Evolutionary conservation across 2,888 invertebrate genomes (phyloP).

Genomic region (Syritta pipiens): DNA sequence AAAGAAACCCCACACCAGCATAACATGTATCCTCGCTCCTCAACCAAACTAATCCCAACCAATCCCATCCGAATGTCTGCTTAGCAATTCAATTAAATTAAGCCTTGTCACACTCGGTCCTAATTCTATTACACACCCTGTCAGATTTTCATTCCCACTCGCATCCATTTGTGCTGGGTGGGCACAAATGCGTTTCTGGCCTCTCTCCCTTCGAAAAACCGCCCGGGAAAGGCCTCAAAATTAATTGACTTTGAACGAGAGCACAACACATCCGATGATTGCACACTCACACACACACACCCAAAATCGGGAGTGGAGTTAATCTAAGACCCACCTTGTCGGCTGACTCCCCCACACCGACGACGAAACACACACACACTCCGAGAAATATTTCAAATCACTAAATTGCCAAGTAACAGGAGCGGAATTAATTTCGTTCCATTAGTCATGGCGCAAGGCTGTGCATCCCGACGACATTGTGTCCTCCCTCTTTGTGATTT

Average conservation of each 20-base stretch:
- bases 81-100: constrained; percentile 51
- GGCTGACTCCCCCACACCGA: neutral
- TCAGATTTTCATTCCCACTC: constrained; percentile 27
- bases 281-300: constrained; percentile 1
- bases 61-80: too few species aligned
- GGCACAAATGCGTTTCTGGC: too few species aligned
- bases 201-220: neutral
- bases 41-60: too few species aligned
- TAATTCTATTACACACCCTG: constrained; percentile 43
- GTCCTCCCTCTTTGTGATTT: neutral
- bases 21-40: too few species aligned
- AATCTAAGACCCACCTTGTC: constrained; percentile 28
- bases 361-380: constrained; percentile 1
- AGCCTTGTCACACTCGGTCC: constrained; percentile 52
- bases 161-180: constrained; percentile 7
- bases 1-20: too few species aligned
- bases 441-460: constrained; percentile 36
- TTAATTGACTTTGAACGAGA: constrained; percentile 61
- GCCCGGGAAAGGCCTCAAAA: constrained; percentile 32
- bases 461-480: constrained; percentile 14
- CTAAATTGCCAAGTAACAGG: constrained; percentile 44
- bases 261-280: constrained; percentile 20
- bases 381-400: constrained; percentile 35
- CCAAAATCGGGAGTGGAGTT: constrained; percentile 52
- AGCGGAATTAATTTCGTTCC: constrained; percentile 55